These are phyloP conservation scores for Coturnix japonica DNA, from an alignment of 2,113 vertebrate genomes.

Conservation along the genomic window DNA sequence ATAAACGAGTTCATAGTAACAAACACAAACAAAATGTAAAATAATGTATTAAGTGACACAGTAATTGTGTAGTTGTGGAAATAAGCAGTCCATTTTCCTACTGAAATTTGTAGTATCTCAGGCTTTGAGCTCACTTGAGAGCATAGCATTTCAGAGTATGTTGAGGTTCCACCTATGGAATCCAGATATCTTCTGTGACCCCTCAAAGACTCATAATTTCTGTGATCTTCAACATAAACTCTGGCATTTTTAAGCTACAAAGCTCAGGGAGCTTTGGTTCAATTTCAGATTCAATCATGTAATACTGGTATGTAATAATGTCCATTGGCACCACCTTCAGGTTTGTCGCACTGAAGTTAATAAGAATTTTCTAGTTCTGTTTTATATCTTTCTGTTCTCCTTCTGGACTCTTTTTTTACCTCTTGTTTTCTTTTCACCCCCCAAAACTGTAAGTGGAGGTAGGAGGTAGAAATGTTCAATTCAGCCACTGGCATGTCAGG, in stretches of 20 bases:
- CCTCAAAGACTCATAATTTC: not conserved
- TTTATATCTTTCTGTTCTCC: not conserved
- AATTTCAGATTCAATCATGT: not conserved
- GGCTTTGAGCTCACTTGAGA: not conserved
- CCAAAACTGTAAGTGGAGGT: not conserved
- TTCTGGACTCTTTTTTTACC: too few species aligned
- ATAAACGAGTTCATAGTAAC: not conserved
- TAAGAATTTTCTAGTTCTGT: not conserved
- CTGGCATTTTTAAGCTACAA: not conserved
- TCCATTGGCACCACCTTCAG: not conserved
- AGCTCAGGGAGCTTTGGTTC: not conserved
- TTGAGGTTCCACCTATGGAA: not conserved
- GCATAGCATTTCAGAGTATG: not conserved
- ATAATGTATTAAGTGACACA: fast-evolving
- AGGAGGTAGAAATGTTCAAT: not conserved
- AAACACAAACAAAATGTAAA: not conserved
- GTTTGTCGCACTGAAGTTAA: not conserved
- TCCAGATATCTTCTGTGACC: fast-evolving
- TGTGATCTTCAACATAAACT: not conserved
- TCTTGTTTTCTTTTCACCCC: not conserved
- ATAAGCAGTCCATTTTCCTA: not conserved
- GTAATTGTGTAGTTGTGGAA: not conserved
- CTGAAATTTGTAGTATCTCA: not conserved
- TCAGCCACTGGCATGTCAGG: not conserved
- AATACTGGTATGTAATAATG: not conserved